Evolutionary conservation across 2,888 invertebrate genomes (phyloP), one percentile per base, ranked within the genome.

Genomic region (Drosophila merina): DNA sequence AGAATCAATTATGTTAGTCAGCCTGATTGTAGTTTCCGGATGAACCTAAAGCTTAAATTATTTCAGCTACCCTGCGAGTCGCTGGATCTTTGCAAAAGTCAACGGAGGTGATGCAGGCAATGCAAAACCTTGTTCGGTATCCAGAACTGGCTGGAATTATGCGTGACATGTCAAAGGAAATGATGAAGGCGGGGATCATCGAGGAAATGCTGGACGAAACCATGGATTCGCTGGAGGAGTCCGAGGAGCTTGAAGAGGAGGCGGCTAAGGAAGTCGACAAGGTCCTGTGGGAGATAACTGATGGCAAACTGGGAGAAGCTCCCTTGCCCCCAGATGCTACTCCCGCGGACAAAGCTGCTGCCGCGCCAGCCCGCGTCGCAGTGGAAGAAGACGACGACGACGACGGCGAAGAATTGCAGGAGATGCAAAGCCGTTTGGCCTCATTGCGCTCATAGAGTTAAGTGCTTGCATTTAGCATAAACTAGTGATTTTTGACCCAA

Each of bases 191-290:
- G 0, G 99, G 99, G 14, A 99, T 99, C 68, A 97, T 99, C 57
- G 99, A 99, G 91, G 99, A 99, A 92, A 86, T 99, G 99, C 93
- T 99, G 44, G 99, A 99, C 76, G 99, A 99, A 90, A 98, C 98
- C 31, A 96, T 99, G 95, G 98, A 98, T 71, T 93, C 94, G 4
- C 94, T 98, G 74, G 98, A 98, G 84, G 97, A 97, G 90, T 95
- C 96, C 5, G 98, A 98, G 84, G 98, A 98, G 89, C 94, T 99
- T 93, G 99, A 99, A 88, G 98, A 99, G 85, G 97, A 97, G 80
- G 99, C 98, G 4, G 97, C 98, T 91, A 95, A 94, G 74, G 98
- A 99, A 93, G 96, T 98, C 30, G 97, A 98, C 88, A 97, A 97
- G 93, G 96, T 97, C 4, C 92, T 97, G 5, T 97, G 96, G 96